Base-by-base conservation (phyloP, 1,140 invertebrate genomes). In the Belonocnema kinseyi region DNA sequence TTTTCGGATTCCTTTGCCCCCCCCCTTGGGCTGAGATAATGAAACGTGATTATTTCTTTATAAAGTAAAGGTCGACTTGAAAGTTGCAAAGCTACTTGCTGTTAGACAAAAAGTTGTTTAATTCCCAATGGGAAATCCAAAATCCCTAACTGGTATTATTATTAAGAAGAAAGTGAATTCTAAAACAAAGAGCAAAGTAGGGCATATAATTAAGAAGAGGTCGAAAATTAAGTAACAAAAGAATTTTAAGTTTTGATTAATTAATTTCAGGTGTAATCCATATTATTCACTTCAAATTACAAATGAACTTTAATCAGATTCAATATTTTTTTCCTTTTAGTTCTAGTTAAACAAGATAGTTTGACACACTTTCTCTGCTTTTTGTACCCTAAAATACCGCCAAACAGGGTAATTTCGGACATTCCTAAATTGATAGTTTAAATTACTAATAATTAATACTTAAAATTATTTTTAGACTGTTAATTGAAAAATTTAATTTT, bases 81-180 rank as follows among this genome's bases (percentile, higher is more conserved):
- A 66, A 66, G 58, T 66, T 66, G 21, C 26, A 4, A 66, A n/a
- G 58, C 58, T 66, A 12, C 19, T 66, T 66, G 58, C 26, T 54
- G n/a, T 54, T 54, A 17, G 53, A 54, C 16, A n/a, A 4, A 33
- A 33, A 14, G 4, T n/a, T n/a, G 61, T 40, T 40, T 66, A n/a
- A 66, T 40, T 40, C 26, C 61, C 61, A 66, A 40, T 66, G 61
- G 33, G 21, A 8, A 66, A 66, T 66, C 40, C 46, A n/a, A 33
- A 66, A 46, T 66, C 14, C 61, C 61, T 66, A 66, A 66, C 33
- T 66, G 61, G 13, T 66, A 66, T 66, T 66, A 66, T 66, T 66
- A 66, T 66, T 66, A 66, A 16, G 26, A 66, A 66, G 61, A 40
- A 66, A 66, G 26, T 33, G 11, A 40, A 40, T 40, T 66, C 61